These are phyloP conservation scores for Andrena hattorfiana DNA, from an alignment of 2,888 invertebrate species.

Conservation along the genomic window DNA sequence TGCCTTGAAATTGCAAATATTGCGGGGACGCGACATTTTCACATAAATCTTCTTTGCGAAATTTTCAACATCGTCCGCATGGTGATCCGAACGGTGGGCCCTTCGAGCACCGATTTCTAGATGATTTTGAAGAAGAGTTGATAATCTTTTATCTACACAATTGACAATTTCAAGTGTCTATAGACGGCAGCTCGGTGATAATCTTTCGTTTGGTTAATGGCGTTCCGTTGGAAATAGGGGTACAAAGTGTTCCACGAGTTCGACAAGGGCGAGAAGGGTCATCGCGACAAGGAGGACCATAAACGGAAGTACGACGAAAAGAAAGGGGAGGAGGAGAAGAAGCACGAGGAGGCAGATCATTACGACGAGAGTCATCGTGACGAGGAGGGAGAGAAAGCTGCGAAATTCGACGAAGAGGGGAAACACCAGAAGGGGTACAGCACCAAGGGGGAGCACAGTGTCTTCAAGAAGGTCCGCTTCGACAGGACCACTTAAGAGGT, in stretches of 20 bases:
- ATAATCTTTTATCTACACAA: no score
- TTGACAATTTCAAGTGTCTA: no score
- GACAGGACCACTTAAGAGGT: neutral
- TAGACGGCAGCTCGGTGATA: neutral
- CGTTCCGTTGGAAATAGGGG: conserved; percentile 67
- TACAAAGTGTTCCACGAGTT: conserved; percentile 87
- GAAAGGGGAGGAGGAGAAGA: conserved; percentile 88
- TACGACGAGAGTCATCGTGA: conserved; percentile 89
- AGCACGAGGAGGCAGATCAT: conserved; percentile 88
- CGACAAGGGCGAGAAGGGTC: conserved; percentile 88
- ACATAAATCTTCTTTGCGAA: no score
- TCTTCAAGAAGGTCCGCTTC: conserved; percentile 88
- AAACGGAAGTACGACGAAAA: conserved; percentile 88
- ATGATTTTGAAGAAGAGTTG: no score
- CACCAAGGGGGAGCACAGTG: conserved; percentile 91
- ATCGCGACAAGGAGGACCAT: conserved; percentile 89
- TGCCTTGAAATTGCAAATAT: neutral
- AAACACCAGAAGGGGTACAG: conserved; percentile 91
- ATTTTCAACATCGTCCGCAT: no score
- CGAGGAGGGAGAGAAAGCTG: conserved; percentile 89
- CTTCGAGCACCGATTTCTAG: no score
- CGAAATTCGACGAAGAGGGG: conserved; percentile 88
- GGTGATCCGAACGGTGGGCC: no score
- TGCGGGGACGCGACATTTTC: neutral
- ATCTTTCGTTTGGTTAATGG: neutral